Percentiles rank a stretch among this genome's conserved stretches.
Evolutionary conservation across 2,797 vertebrate genomes (phyloP).

Genomic region (Typhlichthys eigenmanni): DNA sequence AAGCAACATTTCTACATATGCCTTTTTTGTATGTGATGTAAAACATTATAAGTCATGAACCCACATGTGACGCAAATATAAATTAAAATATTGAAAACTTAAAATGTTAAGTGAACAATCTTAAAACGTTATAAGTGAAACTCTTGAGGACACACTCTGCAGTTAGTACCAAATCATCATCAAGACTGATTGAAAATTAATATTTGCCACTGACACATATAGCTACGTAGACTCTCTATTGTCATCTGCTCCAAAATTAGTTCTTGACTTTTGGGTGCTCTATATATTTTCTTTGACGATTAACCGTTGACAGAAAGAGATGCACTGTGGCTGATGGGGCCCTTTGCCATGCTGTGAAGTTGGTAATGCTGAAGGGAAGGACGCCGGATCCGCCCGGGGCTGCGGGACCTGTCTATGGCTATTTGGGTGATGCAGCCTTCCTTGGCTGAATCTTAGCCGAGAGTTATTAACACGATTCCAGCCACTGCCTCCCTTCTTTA

Average conservation of each 20-base stretch:
- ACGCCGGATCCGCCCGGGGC: constrained; percentile 74
- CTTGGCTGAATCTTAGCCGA: constrained; percentile 68
- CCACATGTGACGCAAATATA: too few species aligned
- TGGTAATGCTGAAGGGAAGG: constrained; percentile 66
- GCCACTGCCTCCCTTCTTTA: constrained; percentile 74
- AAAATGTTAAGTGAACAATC: too few species aligned
- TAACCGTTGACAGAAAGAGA: constrained; percentile 37
- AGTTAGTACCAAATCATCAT: too few species aligned
- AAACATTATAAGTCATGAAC: too few species aligned
- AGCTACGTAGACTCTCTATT: too few species aligned
- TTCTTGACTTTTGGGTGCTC: constrained; percentile 40
- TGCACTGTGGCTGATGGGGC: constrained; percentile 59
- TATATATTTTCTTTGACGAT: constrained; percentile 29
- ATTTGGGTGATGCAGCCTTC: constrained; percentile 79
- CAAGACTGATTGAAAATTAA: too few species aligned
- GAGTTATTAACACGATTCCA: constrained; percentile 88
- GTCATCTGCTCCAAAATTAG: constrained; percentile 20
- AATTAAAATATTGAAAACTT: too few species aligned
- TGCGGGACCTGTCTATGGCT: constrained; percentile 76
- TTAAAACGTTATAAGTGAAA: too few species aligned
- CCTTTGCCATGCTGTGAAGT: constrained; percentile 60
- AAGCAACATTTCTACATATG: too few species aligned
- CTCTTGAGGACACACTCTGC: too few species aligned
- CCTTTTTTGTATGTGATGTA: too few species aligned
- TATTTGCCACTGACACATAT: too few species aligned